Base-by-base conservation (phyloP, 64 coral and sea anemone species). In the Orbicella faveolata region DNA sequence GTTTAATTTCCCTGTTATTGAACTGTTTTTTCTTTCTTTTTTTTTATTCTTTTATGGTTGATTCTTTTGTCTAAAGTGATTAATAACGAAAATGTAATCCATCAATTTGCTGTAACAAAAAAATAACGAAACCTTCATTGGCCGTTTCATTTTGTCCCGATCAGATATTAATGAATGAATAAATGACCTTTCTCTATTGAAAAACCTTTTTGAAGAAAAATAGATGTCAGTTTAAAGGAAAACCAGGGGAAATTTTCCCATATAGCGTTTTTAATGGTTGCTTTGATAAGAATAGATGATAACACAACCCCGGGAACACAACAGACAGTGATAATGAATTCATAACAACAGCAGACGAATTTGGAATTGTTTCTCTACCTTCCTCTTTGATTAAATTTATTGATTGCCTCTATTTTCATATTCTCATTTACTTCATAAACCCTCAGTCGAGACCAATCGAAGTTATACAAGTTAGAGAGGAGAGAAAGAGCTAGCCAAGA, bases 351-450 rank as follows among this genome's bases (percentile, higher is more conserved):
- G 5, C 82, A 13, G 1, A 72, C 21, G 23, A 35, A 66, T 20
- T 83, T n/a, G 13, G 82, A 85, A 18, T 72, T 13, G 16, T 85
- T 17, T 37, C 11, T 73, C 19, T 4, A 19, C 35, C 52, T 73
- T 85, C 14, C 23, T 72, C 37, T 15, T 85, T 85, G 70, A 85
- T 52, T 73, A 72, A 54, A 48, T 85, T 85, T 36, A 72, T 85
- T 52, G 36, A 39, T 36, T 36, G 3, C 18, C 19, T 72, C 52
- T 70, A 26, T 26, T 70, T 26, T 10, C n/a, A 26, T 11, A 53
- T 85, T 85, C 19, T 53, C 23, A 48, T 85, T 51, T 85, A 44
- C 20, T 72, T 85, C 23, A 72, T 73, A 85, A 72, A 15, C 36
- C n/a, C 23, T 16, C 9, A 34, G 53, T 72, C 62, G 39, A 72